Percentiles rank a stretch among this genome's conserved stretches.
phyloP scores from a whole-genome alignment of 2,888 invertebrate species.

The Ochropleura plecta region DNA sequence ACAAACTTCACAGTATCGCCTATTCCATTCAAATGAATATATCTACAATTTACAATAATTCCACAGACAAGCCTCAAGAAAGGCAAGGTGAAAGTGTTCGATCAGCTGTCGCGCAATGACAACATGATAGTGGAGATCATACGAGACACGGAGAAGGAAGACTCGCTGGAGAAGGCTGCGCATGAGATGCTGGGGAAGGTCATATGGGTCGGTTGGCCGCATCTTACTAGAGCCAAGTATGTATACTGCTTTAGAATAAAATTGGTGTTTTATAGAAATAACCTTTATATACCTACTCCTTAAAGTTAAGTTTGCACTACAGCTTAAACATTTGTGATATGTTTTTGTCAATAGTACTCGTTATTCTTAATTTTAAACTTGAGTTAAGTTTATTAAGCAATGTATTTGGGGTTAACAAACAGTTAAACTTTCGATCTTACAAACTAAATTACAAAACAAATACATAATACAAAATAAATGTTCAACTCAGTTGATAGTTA shows the following conservation, averaged over 20 bases:
- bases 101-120: constrained; percentile 94
- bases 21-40: background rate
- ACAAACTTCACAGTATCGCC: background rate
- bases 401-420: too few species aligned
- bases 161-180: constrained; percentile 90
- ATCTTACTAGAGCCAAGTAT: constrained; percentile 95
- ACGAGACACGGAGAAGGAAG: constrained; percentile 75
- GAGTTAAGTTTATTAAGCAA: too few species aligned
- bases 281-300: too few species aligned
- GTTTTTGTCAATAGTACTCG: too few species aligned
- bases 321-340: too few species aligned
- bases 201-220: constrained; percentile 97
- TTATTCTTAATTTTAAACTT: too few species aligned
- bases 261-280: too few species aligned
- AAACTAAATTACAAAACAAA: too few species aligned
- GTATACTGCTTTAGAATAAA: constrained; percentile 61
- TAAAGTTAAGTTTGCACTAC: too few species aligned
- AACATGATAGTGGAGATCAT: constrained; percentile 95
- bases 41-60: background rate
- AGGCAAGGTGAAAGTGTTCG: constrained; percentile 96
- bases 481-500: too few species aligned
- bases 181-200: constrained; percentile 92
- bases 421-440: too few species aligned
- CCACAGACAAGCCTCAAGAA: constrained; percentile 92
- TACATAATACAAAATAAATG: too few species aligned